Percentiles rank a stretch among this genome's conserved stretches.
Evolutionary conservation across 2,113 vertebrate genomes (phyloP).

Genomic region (Paedocypris sp.): DNA sequence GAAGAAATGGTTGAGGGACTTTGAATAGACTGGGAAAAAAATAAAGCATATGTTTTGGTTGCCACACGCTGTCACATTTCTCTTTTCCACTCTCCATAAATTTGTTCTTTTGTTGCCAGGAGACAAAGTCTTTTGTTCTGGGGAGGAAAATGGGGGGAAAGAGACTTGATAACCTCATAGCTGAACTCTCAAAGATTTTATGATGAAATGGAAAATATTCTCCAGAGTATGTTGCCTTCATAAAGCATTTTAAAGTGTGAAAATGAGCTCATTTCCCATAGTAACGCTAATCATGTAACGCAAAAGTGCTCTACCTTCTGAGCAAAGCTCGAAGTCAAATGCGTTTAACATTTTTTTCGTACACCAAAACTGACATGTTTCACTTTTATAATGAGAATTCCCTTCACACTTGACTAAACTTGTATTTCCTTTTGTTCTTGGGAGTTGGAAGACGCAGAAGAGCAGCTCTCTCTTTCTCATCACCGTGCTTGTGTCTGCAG

Average conservation of each 20-base stretch:
- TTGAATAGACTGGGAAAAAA: conserved; percentile 9
- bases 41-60: conserved; percentile 11
- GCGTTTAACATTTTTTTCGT: conserved; percentile 38
- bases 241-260: conserved; percentile 27
- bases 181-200: conserved; percentile 9
- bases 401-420: conserved; percentile 56
- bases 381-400: conserved; percentile 53
- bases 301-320: conserved; percentile 30
- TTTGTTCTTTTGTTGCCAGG: conserved; percentile 19
- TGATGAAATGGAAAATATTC: conserved; percentile 27
- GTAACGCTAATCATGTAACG: conserved; percentile 33
- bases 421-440: conserved; percentile 44
- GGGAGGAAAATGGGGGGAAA: conserved; percentile 3
- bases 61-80: conserved; percentile 18
- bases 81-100: conserved; percentile 5
- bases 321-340: conserved; percentile 29
- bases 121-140: conserved; percentile 17
- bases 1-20: conserved; percentile 10
- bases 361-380: conserved; percentile 46
- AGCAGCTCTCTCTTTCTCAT: conserved; percentile 19
- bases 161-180: conserved; percentile 24
- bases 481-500: conserved; percentile 41
- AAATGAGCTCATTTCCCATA: conserved; percentile 19
- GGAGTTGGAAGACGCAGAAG: conserved; percentile 43
- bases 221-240: conserved; percentile 28